Evolutionary conservation across 2,113 vertebrate species (phyloP).

Genomic region (Chloropsis cyanopogon): DNA sequence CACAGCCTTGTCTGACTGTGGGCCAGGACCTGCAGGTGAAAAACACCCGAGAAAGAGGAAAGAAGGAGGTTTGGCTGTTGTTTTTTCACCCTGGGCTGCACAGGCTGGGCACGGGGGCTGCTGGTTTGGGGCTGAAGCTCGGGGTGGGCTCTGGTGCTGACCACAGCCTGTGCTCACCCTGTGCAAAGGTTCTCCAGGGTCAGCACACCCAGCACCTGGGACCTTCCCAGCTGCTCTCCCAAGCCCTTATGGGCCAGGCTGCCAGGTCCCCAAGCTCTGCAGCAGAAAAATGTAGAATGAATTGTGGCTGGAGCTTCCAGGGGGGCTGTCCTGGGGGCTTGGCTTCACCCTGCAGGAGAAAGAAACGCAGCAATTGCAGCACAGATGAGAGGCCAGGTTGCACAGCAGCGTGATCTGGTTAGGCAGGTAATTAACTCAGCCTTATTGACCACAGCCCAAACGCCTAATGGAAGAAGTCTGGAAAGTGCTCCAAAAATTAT

Average conservation of each 20-base stretch:
- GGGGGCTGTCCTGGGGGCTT: background rate
- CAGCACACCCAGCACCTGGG: rapidly evolving
- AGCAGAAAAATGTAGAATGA: rapidly evolving
- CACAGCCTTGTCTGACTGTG: background rate
- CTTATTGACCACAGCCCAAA: constrained; percentile 34
- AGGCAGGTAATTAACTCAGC: constrained; percentile 24
- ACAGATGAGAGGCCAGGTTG: rapidly evolving
- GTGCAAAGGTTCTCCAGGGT: background rate
- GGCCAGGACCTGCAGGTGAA: background rate
- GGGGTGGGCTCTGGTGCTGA: rapidly evolving
- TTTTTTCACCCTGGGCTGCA: background rate
- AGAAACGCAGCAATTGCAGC: rapidly evolving
- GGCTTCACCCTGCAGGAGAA: rapidly evolving
- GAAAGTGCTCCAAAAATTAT: constrained; percentile 42
- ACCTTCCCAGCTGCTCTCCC: background rate
- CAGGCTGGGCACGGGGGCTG: rapidly evolving
- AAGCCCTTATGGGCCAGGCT: rapidly evolving
- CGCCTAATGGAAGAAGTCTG: constrained; percentile 37
- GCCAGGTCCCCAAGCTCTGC: background rate
- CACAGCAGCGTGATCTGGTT: background rate
- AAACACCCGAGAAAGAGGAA: rapidly evolving
- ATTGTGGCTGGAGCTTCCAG: background rate
- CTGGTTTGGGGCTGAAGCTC: rapidly evolving
- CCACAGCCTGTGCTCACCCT: background rate
- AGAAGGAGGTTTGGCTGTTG: background rate